Base-by-base conservation (phyloP, 2,888 invertebrate genomes). In the Cabera pusaria region DNA sequence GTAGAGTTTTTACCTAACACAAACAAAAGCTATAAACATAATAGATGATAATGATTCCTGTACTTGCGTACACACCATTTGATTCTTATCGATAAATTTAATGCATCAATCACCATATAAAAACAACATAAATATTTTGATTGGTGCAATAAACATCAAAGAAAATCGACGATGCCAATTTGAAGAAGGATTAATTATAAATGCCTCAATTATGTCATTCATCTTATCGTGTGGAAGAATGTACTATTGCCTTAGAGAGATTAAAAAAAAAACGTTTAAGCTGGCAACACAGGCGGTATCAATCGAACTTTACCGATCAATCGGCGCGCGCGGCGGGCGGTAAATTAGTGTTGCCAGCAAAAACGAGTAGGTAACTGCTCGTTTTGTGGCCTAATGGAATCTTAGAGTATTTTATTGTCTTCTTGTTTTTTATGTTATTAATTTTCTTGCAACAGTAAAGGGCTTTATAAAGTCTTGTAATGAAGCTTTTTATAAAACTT, bases 271-370 rank as follows among this genome's bases (percentile, higher is more conserved):
- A 35, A 2, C 12, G 14, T 22, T 31, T 35, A 40, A 24, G 7
- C 24, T 38, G 43, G 41, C 48, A 45, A 41, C 51, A 31, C 40
- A 32, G 34, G 36, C 24, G 39, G 29, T 41, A 51, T 39, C 44
- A 34, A 44, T 50, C 29, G 40, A 48, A 41, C 36, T 36, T 29
- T 42, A 49, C 49, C 45, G 49, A 56, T 62, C 58, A 56, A 62
- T 60, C 62, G 48, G 28, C 29, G 28, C 20, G 36, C 60, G 31
- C 72, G 24, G 44, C 62, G 41, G 64, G 66, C 41, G 63, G 65
- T 65, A 62, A 65, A 69, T 67, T 63, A 62, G 58, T 58, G 60
- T 59, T 51, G 59, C 59, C 61, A 52, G 59, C 53, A 69, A 64
- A 70, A 67, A 70, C 46, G 33, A 23, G 17, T 42, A 37, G 26